Conservation (phyloP, 2,797 vertebrate species). For the Spondyliosoma cantharus region DNA sequence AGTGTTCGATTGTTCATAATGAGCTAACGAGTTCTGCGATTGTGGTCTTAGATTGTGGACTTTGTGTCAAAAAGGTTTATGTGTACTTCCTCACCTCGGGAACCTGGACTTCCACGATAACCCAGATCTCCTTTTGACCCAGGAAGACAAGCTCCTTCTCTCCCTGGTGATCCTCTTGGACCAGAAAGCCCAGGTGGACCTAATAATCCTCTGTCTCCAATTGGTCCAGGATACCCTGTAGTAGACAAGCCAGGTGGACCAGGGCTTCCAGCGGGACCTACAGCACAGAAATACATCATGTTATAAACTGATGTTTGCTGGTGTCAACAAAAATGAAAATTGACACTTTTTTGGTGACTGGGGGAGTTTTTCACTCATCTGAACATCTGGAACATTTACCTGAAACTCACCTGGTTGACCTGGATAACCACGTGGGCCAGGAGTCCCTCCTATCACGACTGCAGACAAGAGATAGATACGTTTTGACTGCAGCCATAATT, state of each 20-base stretch:
- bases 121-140: slow-evolving; percentile 88
- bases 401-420: slow-evolving; percentile 85
- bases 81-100: slow-evolving; percentile 76
- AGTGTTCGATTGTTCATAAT: background rate
- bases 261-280: slow-evolving; percentile 87
- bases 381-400: slow-evolving; percentile 13
- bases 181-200: slow-evolving; percentile 64
- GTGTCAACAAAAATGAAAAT: background rate
- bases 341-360: no score
- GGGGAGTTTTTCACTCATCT: no score
- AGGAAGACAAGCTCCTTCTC: slow-evolving; percentile 59
- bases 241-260: slow-evolving; percentile 54
- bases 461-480: slow-evolving; percentile 18
- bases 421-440: slow-evolving; percentile 60
- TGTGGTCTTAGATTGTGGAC: background rate
- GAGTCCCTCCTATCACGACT: slow-evolving; percentile 40
- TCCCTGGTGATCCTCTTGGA: slow-evolving; percentile 58
- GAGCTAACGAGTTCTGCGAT: background rate
- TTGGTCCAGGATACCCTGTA: slow-evolving; percentile 47
- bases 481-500: background rate
- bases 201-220: slow-evolving; percentile 64
- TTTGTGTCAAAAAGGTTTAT: background rate
- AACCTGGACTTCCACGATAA: slow-evolving; percentile 83
- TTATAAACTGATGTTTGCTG: background rate
- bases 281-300: slow-evolving; percentile 27